Evolutionary conservation across 1,140 invertebrate species (phyloP).

Genomic region (Drosophila lacertosa): DNA sequence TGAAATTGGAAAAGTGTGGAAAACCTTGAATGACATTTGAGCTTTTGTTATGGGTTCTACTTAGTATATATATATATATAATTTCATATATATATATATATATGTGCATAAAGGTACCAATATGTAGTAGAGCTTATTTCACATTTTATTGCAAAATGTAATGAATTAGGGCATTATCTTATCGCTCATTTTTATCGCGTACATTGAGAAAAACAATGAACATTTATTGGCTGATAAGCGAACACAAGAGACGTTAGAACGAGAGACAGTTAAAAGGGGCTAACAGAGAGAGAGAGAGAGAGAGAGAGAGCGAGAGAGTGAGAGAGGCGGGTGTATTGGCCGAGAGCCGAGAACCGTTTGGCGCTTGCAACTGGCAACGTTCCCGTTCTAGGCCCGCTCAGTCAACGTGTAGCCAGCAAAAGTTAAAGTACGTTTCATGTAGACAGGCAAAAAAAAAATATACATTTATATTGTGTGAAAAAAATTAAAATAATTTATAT

Average conservation of each 20-base stretch:
- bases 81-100: neutral
- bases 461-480: too few relatives aligned
- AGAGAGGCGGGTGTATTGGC: constrained; percentile 33
- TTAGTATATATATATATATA: neutral
- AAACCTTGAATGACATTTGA: constrained; percentile 1
- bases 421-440: constrained; percentile 69
- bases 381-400: constrained; percentile 56
- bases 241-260: constrained; percentile 16
- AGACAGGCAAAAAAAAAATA: constrained; percentile 24
- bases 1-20: constrained; percentile 3
- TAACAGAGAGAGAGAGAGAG: constrained; percentile 17
- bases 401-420: constrained; percentile 71
- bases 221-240: constrained; percentile 60
- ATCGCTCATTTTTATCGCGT: constrained; percentile 60
- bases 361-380: constrained; percentile 57
- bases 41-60: neutral
- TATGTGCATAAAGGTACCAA: neutral
- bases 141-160: constrained; percentile 59
- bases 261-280: constrained; percentile 1
- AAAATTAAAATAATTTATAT: constrained; percentile 26
- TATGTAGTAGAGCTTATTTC: constrained; percentile 16
- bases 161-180: constrained; percentile 56
- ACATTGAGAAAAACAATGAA: constrained; percentile 40
- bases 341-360: constrained; percentile 44
- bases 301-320: constrained; percentile 11